phyloP scores from a whole-genome alignment of 2,888 invertebrate genomes.

The Rotaria sp. region DNA sequence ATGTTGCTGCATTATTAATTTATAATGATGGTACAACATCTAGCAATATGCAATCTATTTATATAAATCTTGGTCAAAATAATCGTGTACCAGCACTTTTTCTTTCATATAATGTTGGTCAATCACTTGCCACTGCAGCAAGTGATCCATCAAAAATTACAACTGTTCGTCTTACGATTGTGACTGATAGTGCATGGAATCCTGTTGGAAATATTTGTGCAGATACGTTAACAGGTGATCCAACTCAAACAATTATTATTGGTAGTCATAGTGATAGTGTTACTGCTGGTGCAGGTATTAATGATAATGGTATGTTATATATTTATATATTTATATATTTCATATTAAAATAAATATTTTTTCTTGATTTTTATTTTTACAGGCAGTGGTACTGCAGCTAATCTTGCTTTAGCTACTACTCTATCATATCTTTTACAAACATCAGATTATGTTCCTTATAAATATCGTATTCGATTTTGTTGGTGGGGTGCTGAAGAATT shows the following conservation, averaged over 20 bases:
- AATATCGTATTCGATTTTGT: background rate
- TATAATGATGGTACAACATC: background rate
- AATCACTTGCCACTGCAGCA: background rate
- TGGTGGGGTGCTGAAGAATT: slow-evolving; percentile 15
- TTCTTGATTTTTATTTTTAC: background rate
- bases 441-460: background rate
- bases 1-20: background rate
- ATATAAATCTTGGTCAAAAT: background rate
- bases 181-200: background rate
- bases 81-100: background rate
- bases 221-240: background rate
- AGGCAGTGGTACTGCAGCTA: background rate
- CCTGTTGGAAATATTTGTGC: background rate
- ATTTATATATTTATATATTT: background rate
- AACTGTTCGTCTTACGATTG: background rate
- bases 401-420: slow-evolving; percentile 20
- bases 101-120: background rate
- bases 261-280: slow-evolving; percentile 20
- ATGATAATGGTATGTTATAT: slow-evolving; percentile 22
- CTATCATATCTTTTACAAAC: background rate
- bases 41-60: background rate
- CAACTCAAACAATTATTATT: background rate
- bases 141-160: background rate
- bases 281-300: background rate
- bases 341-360: background rate